Percentiles rank a stretch among this genome's conserved stretches.
phyloP scores from a whole-genome alignment of 2,113 vertebrate genomes.

The Riparia riparia region DNA sequence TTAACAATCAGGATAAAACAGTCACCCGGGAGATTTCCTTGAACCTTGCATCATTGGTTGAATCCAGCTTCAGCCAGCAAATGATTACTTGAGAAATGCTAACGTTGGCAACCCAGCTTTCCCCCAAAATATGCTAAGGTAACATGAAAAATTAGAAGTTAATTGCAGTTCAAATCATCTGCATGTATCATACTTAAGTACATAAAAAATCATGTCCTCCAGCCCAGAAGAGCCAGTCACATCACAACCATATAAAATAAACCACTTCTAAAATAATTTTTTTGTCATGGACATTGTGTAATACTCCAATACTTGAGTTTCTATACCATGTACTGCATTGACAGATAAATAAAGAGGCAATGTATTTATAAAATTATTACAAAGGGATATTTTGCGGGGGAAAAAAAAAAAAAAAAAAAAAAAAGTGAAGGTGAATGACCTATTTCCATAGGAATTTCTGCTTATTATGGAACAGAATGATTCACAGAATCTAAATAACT shows the following conservation, averaged over 20 bases:
- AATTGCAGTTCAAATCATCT: not conserved
- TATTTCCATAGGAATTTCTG: not conserved
- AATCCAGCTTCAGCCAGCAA: not conserved
- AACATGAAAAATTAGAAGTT: not conserved
- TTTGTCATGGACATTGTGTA: not conserved
- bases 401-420: not conserved
- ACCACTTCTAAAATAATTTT: not conserved
- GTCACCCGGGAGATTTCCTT: conserved; percentile 5
- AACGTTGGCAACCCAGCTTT: not conserved
- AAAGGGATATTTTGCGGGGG: not conserved
- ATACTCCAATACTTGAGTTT: not conserved
- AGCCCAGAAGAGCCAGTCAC: not conserved
- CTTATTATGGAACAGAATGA: not conserved
- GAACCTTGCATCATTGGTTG: not conserved
- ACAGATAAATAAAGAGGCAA: not conserved
- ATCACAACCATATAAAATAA: not conserved
- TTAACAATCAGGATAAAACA: conserved; percentile 16
- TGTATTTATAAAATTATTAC: not conserved
- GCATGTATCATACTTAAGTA: not conserved
- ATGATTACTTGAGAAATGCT: not conserved
- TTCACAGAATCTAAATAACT: not conserved
- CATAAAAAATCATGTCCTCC: not conserved
- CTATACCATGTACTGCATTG: not conserved
- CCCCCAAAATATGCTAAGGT: not conserved
- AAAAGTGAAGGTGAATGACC: not conserved